Evolutionary conservation across 2,888 invertebrate genomes (phyloP).

Genomic region (Cryptophagus acutangulus): DNA sequence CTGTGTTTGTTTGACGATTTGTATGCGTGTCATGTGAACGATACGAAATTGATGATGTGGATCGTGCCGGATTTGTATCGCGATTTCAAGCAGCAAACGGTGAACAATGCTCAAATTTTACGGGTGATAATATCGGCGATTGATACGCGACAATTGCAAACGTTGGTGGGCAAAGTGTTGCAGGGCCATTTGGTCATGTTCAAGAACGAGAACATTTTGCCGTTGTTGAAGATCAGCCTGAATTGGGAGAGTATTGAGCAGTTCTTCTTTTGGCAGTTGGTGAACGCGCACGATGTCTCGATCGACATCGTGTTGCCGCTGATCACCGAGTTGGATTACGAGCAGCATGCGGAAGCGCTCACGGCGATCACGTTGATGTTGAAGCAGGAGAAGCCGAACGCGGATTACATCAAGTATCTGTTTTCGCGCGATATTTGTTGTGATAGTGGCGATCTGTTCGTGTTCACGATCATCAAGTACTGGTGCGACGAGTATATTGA

Average conservation of each 20-base stretch:
- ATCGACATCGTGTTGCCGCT: conserved; percentile 83
- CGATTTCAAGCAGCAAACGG: conserved; percentile 80
- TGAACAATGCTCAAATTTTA: conserved; percentile 83
- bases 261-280: conserved; percentile 93
- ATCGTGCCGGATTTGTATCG: conserved; percentile 88
- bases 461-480: conserved; percentile 84
- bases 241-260: conserved; percentile 98
- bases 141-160: conserved; percentile 85
- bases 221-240: conserved; percentile 75
- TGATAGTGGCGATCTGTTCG: conserved; percentile 74
- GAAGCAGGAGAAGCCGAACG: conserved; percentile 85
- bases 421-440: conserved; percentile 56
- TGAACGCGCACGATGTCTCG: conserved; percentile 89
- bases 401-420: conserved; percentile 78
- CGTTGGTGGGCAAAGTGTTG: conserved; percentile 87
- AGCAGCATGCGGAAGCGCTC: conserved; percentile 87
- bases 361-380: conserved; percentile 85
- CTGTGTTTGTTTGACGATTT: conserved; percentile 76
- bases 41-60: conserved; percentile 84
- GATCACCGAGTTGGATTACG: conserved; percentile 71
- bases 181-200: conserved; percentile 77
- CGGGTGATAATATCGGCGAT: conserved; percentile 86
- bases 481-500: conserved; percentile 94
- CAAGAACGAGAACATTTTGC: conserved; percentile 69
- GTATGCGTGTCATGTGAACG: conserved; percentile 82